phyloP scores from a whole-genome alignment of 2,797 vertebrate genomes.

The Triplophysa yarkandensis region DNA sequence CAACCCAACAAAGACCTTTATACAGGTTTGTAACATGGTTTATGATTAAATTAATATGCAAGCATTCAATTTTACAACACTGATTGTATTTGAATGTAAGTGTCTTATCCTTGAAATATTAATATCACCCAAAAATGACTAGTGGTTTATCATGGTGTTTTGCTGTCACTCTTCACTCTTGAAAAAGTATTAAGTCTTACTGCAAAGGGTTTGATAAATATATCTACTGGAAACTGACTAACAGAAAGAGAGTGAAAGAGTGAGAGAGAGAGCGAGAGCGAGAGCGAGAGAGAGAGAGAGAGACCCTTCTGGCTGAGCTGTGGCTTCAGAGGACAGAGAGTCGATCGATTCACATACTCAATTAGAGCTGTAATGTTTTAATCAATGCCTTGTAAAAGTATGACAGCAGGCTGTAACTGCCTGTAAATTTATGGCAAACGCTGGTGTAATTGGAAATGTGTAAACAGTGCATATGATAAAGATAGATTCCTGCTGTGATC shows the following conservation, averaged over 20 bases:
- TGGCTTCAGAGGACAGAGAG: constrained; percentile 49
- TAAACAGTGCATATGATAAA: constrained; percentile 63
- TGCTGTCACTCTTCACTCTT: background rate
- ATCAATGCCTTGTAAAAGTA: constrained; percentile 64
- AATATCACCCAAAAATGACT: too few species aligned
- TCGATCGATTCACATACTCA: constrained; percentile 60
- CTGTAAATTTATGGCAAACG: constrained; percentile 62
- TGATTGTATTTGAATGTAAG: too few species aligned
- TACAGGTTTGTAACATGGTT: too few species aligned
- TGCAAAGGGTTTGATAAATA: constrained; percentile 34
- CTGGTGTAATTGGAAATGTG: constrained; percentile 60
- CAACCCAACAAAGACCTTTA: too few species aligned
- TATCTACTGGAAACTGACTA: background rate
- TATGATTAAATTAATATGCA: too few species aligned
- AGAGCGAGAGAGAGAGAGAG: constrained; percentile 1
- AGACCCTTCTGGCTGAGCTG: constrained; percentile 35
- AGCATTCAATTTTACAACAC: too few species aligned
- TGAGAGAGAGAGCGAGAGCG: background rate
- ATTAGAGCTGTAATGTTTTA: constrained; percentile 66
- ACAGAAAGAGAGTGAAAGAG: background rate
- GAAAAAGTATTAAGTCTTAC: constrained; percentile 3
- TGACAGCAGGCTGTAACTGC: constrained; percentile 57
- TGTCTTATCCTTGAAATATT: too few species aligned
- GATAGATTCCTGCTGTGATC: constrained; percentile 54
- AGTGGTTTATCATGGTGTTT: background rate